A percentile compares a stretch with the other conserved stretches of the same genome.
These are phyloP conservation scores for Xestia sexstrigata DNA, from an alignment of 2,888 invertebrate species.

Conservation along the genomic window DNA sequence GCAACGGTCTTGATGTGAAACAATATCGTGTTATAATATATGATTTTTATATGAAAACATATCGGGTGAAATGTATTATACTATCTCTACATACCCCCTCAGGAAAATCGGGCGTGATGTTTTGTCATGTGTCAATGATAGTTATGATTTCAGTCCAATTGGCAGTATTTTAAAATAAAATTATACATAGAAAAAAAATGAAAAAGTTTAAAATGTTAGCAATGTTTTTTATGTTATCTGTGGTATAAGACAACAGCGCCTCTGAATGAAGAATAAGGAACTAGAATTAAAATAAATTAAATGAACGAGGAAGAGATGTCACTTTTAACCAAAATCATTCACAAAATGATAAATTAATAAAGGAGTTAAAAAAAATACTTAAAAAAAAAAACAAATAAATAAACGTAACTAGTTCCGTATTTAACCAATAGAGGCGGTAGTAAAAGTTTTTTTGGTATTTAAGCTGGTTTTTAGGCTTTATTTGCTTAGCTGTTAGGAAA, in stretches of 20 bases:
- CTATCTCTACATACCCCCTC: background rate
- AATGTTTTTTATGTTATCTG: slow-evolving; percentile 3
- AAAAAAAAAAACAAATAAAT: too few species aligned
- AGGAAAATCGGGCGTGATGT: background rate
- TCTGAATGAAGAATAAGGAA: slow-evolving; percentile 1
- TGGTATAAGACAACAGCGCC: slow-evolving; percentile 6
- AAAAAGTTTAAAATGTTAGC: slow-evolving; percentile 11
- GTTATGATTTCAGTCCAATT: slow-evolving; percentile 66
- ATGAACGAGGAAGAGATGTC: background rate
- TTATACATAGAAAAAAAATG: slow-evolving; percentile 40
- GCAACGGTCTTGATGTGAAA: slow-evolving; percentile 6
- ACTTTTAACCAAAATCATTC: background rate
- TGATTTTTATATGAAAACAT: background rate
- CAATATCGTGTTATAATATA: background rate
- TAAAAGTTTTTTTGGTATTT: slow-evolving; percentile 20
- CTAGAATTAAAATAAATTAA: background rate
- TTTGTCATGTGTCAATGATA: slow-evolving; percentile 2
- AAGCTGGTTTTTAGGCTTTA: background rate
- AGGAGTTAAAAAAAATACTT: background rate
- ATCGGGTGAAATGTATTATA: background rate
- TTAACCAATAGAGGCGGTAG: slow-evolving; percentile 7
- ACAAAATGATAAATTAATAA: background rate
- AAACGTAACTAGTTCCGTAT: slow-evolving; percentile 15
- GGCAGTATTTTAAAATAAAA: slow-evolving; percentile 67
- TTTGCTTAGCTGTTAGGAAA: slow-evolving; percentile 2